A percentile compares a stretch with the other conserved stretches of the same genome.
Conservation (phyloP, 2,797 vertebrate species). For the Cyprinodon diabolis region DNA sequence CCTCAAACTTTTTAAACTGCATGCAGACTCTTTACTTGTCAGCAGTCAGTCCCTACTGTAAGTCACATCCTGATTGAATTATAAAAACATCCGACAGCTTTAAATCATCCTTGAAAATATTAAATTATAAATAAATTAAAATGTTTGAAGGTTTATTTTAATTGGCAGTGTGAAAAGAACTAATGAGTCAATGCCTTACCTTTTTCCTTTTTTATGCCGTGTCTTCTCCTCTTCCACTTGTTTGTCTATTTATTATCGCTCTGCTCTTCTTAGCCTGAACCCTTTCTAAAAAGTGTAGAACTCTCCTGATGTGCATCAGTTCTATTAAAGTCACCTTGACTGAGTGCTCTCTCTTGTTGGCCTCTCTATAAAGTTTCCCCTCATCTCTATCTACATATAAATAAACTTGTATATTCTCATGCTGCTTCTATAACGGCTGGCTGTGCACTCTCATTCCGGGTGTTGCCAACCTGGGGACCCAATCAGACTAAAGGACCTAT, state of each 20-base stretch:
- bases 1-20: constrained; percentile 44
- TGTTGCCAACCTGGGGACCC: constrained; percentile 58
- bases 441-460: constrained; percentile 42
- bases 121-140: too few species aligned
- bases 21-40: constrained; percentile 16
- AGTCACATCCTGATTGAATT: constrained; percentile 32
- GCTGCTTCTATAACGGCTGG: constrained; percentile 29
- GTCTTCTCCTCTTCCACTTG: constrained; percentile 14
- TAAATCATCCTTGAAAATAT: constrained; percentile 21
- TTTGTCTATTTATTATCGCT: constrained; percentile 42
- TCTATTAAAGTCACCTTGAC: constrained; percentile 73
- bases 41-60: constrained; percentile 10
- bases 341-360: constrained; percentile 37
- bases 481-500: constrained; percentile 72
- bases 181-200: constrained; percentile 58
- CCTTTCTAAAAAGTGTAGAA: constrained; percentile 57
- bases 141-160: constrained; percentile 21
- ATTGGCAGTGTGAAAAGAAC: constrained; percentile 29
- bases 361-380: constrained; percentile 64
- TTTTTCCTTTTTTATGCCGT: constrained; percentile 34
- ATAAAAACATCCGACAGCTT: neutral
- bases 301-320: constrained; percentile 52
- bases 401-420: constrained; percentile 20
- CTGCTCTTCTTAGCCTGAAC: constrained; percentile 49
- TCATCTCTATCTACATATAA: constrained; percentile 24